phyloP scores from a whole-genome alignment of 1,140 invertebrate genomes.

The Popillia japonica region DNA sequence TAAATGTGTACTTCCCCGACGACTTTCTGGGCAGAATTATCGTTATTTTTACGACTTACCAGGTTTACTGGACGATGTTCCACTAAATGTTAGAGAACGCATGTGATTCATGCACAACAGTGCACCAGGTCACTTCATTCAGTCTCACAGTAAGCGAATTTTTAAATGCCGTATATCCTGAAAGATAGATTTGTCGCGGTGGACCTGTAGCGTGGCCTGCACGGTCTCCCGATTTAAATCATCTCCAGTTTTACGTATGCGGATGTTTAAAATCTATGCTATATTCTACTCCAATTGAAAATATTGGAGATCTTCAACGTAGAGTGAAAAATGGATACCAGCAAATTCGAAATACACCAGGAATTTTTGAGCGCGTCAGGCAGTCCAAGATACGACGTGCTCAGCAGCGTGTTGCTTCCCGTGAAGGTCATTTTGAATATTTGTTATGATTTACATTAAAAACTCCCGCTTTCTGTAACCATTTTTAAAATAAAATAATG shows the following conservation, averaged over 20 bases:
- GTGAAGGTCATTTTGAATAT: no score
- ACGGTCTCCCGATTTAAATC: constrained; percentile 53
- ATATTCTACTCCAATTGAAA: constrained; percentile 3
- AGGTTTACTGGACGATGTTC: no score
- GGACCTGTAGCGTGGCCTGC: constrained; percentile 53
- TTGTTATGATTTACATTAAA: constrained; percentile 17
- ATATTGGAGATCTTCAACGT: neutral
- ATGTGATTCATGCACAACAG: no score
- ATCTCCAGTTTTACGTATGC: constrained; percentile 53
- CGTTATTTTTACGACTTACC: no score
- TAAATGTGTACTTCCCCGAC: no score
- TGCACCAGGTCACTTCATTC: no score
- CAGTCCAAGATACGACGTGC: neutral
- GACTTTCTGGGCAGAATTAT: no score
- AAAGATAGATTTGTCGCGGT: constrained; percentile 53
- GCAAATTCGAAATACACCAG: no score
- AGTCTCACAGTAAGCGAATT: neutral
- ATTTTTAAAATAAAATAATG: neutral
- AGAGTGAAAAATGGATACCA: no score
- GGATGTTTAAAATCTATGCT: constrained; percentile 40
- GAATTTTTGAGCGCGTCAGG: neutral
- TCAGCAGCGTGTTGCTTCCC: neutral
- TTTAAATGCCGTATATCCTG: constrained; percentile 15
- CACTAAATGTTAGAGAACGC: no score
- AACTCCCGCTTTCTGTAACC: neutral